These are phyloP conservation scores for Python bivittatus DNA, from an alignment of 2,113 vertebrate species.

Conservation along the genomic window DNA sequence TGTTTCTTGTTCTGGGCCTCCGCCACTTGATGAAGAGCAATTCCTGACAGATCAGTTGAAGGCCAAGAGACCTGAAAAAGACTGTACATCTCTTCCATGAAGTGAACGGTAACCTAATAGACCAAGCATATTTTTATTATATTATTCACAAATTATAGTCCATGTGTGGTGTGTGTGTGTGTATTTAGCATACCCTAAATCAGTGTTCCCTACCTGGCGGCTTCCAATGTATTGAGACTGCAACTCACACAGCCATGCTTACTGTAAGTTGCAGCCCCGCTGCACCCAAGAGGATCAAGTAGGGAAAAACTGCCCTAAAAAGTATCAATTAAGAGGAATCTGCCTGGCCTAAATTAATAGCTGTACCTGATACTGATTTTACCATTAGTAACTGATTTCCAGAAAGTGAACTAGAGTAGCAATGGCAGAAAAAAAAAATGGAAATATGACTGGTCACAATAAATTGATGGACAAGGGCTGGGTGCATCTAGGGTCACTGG, in stretches of 20 bases:
- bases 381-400: not conserved
- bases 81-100: not conserved
- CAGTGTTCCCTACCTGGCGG: not conserved
- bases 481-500: not conserved
- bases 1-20: not conserved
- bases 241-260: not conserved
- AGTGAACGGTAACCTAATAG: not conserved
- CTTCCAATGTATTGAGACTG: not conserved
- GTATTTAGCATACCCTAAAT: not conserved
- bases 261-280: not conserved
- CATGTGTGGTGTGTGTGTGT: not conserved
- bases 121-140: not conserved
- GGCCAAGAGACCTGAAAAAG: no score
- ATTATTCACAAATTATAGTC: not conserved
- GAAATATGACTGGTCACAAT: not conserved
- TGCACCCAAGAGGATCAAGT: not conserved
- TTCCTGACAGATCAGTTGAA: no score
- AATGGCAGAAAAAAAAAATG: not conserved
- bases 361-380: not conserved
- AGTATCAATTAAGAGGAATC: not conserved
- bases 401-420: not conserved
- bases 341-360: not conserved
- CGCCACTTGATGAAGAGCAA: no score
- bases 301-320: not conserved
- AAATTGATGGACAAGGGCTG: not conserved